Evolutionary conservation across 2,113 vertebrate genomes (phyloP).

Genomic region (Coturnix japonica): DNA sequence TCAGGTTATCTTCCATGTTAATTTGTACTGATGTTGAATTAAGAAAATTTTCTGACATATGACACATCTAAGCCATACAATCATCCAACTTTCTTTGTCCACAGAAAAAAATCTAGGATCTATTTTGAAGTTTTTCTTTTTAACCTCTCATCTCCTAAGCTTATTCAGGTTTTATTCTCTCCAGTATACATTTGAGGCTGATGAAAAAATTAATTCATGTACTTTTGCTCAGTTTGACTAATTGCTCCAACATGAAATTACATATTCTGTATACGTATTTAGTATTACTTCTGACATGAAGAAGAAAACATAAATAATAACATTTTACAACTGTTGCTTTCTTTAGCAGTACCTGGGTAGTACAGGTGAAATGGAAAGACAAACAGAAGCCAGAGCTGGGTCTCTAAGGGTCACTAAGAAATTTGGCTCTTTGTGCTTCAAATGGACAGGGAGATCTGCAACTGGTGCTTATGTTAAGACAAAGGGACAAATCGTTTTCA

Average conservation of each 20-base stretch:
- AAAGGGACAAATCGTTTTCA: background rate
- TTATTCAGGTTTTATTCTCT: background rate
- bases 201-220: background rate
- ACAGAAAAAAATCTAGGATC: background rate
- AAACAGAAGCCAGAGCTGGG: fast-evolving
- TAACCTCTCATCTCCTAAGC: fast-evolving
- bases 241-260: background rate
- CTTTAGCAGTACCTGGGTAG: background rate
- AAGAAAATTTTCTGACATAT: background rate
- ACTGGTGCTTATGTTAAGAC: background rate
- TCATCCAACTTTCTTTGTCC: background rate
- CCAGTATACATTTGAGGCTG: background rate
- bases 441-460: background rate
- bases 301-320: background rate
- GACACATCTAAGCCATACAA: background rate
- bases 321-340: background rate
- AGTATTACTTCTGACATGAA: no score
- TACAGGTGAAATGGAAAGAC: background rate
- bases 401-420: background rate
- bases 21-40: background rate
- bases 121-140: background rate
- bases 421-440: background rate
- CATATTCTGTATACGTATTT: no score
- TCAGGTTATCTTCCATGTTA: background rate
- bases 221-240: background rate